Percentiles rank a stretch among this genome's conserved stretches.
These are phyloP conservation scores for Phylloscopus whistleri DNA, from an alignment of 2,113 vertebrate genomes.

Conservation along the genomic window DNA sequence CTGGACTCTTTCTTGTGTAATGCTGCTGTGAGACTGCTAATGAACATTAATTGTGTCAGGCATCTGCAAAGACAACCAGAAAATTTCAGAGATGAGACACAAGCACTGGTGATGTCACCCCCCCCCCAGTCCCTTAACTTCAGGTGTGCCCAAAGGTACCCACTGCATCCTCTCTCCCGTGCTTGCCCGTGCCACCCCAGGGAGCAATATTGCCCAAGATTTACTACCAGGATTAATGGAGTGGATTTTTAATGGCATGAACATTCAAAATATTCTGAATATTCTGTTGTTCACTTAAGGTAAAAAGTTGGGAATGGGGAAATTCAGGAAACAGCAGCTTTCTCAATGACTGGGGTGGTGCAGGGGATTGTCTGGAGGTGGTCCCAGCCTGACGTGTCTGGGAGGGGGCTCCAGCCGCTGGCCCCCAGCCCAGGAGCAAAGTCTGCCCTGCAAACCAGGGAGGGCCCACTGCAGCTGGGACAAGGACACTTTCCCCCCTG, in stretches of 20 bases:
- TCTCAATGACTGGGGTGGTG: not conserved
- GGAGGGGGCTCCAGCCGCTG: not conserved
- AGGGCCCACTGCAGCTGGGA: not conserved
- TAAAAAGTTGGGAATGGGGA: not conserved
- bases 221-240: not conserved
- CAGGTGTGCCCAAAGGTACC: not conserved
- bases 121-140: not conserved
- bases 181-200: accelerated
- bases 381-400: not conserved
- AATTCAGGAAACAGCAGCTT: not conserved
- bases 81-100: not conserved
- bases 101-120: not conserved
- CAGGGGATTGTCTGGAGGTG: not conserved
- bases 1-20: not conserved
- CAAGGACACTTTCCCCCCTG: not conserved
- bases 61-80: not conserved
- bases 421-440: not conserved
- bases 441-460: not conserved
- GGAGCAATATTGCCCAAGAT: accelerated
- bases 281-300: not conserved
- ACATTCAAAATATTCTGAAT: not conserved
- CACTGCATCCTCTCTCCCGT: accelerated
- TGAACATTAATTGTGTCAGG: not conserved
- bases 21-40: not conserved
- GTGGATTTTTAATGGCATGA: not conserved